Percentiles rank a stretch among this genome's conserved stretches.
Evolutionary conservation across 2,113 vertebrate species (phyloP).

Genomic region (Scatophagus argus): DNA sequence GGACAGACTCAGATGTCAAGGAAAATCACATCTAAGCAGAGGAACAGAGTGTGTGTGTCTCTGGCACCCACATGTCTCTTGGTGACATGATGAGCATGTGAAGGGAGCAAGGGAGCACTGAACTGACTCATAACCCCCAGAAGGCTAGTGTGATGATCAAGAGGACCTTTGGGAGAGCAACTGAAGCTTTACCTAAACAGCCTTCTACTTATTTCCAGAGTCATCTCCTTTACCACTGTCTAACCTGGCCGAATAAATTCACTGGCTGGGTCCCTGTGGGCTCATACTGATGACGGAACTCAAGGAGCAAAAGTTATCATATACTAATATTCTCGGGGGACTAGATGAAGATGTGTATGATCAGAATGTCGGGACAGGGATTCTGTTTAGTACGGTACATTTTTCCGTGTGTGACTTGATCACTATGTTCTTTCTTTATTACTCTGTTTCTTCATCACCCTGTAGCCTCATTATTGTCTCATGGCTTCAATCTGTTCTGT

Average conservation of each 20-base stretch:
- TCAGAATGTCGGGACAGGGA: not conserved
- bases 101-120: slow-evolving; percentile 54
- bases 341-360: slow-evolving; percentile 5
- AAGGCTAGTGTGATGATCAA: slow-evolving; percentile 62
- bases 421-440: not conserved
- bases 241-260: slow-evolving; percentile 64
- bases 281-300: slow-evolving; percentile 34
- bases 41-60: slow-evolving; percentile 4
- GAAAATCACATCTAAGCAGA: slow-evolving; percentile 54
- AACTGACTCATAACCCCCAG: slow-evolving; percentile 63
- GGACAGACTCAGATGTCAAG: slow-evolving; percentile 63
- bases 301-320: slow-evolving; percentile 56
- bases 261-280: slow-evolving; percentile 26
- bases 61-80: slow-evolving; percentile 24
- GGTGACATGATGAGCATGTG: slow-evolving; percentile 63
- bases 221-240: slow-evolving; percentile 53
- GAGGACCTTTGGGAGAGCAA: slow-evolving; percentile 57
- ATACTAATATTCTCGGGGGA: slow-evolving; percentile 35
- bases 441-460: not conserved
- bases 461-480: slow-evolving; percentile 9
- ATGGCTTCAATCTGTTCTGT: not conserved
- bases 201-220: slow-evolving; percentile 47
- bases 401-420: slow-evolving; percentile 14
- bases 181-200: slow-evolving; percentile 60
- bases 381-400: not conserved